Conservation (phyloP, 1,140 invertebrate genomes). For the Stegodyphus mimosarum region DNA sequence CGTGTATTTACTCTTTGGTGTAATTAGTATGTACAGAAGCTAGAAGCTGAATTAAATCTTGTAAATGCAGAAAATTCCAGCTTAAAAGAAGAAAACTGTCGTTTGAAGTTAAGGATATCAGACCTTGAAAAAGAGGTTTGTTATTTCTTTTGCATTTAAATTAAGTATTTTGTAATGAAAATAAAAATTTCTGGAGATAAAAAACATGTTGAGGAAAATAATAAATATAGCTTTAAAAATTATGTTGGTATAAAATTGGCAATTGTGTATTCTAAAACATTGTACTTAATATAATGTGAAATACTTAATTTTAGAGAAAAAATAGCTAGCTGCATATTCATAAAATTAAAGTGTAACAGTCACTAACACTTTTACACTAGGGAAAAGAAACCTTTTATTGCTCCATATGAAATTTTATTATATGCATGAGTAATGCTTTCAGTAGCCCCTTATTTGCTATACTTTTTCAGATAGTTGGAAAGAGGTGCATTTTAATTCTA, state of each 20-base stretch:
- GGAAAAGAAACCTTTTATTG: too few relatives aligned
- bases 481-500: too few relatives aligned
- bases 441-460: too few relatives aligned
- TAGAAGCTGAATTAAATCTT: conserved; percentile 58
- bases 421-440: too few relatives aligned
- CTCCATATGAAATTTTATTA: too few relatives aligned
- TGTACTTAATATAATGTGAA: too few relatives aligned
- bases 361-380: too few relatives aligned
- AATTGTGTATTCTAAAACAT: background rate
- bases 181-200: background rate
- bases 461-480: too few relatives aligned
- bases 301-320: too few relatives aligned
- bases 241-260: too few relatives aligned
- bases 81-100: conserved; percentile 56
- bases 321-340: too few relatives aligned
- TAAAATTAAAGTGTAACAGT: too few relatives aligned
- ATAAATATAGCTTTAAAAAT: background rate
- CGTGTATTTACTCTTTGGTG: background rate
- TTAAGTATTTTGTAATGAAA: background rate
- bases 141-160: background rate
- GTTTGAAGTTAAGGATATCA: conserved; percentile 44
- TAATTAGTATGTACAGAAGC: conserved; percentile 54
- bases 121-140: conserved; percentile 54
- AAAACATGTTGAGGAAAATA: background rate
- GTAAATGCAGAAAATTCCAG: conserved; percentile 53